phyloP scores from a whole-genome alignment of 2,888 invertebrate species.

The Lysandra bellargus region DNA sequence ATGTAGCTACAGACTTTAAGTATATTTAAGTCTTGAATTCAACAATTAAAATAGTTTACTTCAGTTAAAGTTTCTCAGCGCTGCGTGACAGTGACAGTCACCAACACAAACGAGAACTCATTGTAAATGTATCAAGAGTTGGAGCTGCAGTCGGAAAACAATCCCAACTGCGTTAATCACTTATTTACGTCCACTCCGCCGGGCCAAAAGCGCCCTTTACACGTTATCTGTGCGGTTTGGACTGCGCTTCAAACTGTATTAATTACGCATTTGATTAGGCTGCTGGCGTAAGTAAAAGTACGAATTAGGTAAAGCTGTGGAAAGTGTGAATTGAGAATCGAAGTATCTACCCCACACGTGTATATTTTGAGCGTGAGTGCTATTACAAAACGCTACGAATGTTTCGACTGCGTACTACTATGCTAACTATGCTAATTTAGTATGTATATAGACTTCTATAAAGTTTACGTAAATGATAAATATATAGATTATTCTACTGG shows the following conservation, averaged over 20 bases:
- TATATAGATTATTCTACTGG: no score
- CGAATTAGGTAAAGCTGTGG: not conserved
- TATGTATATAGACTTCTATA: no score
- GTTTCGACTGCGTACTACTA: not conserved
- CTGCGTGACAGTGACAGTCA: slow-evolving; percentile 30
- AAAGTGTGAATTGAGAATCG: no score
- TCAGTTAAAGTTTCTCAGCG: not conserved
- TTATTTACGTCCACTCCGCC: slow-evolving; percentile 75
- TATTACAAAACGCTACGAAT: not conserved
- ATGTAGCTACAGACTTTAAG: not conserved
- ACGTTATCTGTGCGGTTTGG: not conserved
- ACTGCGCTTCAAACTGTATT: not conserved
- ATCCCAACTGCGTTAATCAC: slow-evolving; percentile 79
- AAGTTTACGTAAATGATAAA: no score
- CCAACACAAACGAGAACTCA: slow-evolving; percentile 50
- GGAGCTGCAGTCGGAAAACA: slow-evolving; percentile 71
- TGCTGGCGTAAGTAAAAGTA: not conserved
- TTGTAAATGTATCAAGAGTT: slow-evolving; percentile 75
- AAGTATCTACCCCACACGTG: no score
- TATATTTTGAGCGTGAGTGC: not conserved
- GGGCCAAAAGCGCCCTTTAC: slow-evolving; percentile 49
- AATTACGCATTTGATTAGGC: not conserved
- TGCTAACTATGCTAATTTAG: not conserved
- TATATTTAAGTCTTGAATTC: not conserved
- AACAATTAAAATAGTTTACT: slow-evolving; percentile 16